Conservation (phyloP, 2,888 invertebrate species). For the Calliopum simillimum region DNA sequence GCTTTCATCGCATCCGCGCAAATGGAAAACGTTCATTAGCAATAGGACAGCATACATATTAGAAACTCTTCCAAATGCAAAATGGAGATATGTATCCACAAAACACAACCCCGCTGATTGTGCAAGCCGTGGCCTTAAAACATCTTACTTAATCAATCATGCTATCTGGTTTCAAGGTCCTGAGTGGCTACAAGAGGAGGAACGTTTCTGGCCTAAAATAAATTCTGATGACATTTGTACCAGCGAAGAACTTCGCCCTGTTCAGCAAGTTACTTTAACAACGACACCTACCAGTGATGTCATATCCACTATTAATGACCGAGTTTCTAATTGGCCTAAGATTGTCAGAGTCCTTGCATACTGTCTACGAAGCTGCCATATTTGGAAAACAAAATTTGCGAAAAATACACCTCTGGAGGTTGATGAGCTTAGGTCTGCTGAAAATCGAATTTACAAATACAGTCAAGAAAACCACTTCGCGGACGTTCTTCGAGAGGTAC, state of each 20-base stretch:
- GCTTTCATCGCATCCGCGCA: conserved; percentile 28
- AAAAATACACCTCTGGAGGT: conserved; percentile 6
- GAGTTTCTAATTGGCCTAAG: conserved; percentile 27
- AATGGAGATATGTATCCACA: too few species aligned
- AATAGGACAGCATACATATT: conserved; percentile 30
- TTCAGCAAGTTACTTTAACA: too few species aligned
- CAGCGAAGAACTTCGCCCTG: too few species aligned
- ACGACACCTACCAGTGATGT: too few species aligned
- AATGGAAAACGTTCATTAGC: conserved; percentile 38
- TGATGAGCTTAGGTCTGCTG: conserved; percentile 24
- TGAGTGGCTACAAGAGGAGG: conserved; percentile 26
- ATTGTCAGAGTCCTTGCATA: conserved; percentile 34
- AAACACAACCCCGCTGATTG: conserved; percentile 39
- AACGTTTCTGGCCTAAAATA: conserved; percentile 37
- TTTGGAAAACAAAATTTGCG: conserved; percentile 26
- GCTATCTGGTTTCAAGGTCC: conserved; percentile 40
- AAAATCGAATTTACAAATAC: conserved; percentile 26
- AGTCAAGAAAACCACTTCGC: conserved; percentile 32
- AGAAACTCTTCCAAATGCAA: conserved; percentile 25
- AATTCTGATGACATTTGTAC: too few species aligned
- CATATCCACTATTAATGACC: too few species aligned
- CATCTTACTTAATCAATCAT: conserved; percentile 28
- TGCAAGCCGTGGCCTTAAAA: conserved; percentile 34
- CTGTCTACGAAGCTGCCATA: conserved; percentile 34
- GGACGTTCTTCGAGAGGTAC: conserved; percentile 19